Base-by-base conservation (phyloP, 2,888 invertebrate genomes). In the Drosophila prolongata region DNA sequence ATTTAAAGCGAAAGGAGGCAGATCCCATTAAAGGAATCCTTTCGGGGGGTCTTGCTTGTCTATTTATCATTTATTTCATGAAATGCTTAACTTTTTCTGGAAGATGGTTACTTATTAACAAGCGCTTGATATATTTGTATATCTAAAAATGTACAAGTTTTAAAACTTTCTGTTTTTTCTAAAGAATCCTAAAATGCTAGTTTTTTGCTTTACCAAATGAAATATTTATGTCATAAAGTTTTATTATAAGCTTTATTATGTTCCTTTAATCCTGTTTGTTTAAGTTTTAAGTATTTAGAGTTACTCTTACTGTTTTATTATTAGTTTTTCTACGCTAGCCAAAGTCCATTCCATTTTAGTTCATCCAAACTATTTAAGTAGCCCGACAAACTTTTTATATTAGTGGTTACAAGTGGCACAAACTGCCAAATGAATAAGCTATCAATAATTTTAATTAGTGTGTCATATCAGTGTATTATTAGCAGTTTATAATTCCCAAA, bases 1-100 rank as follows among this genome's bases (percentile, higher is more conserved):
- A 73, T 52, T 67, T 42, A 54, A 34, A 24, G 35, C 14, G 14
- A 43, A 13, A 5, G 30, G n/a, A 30, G 54, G 73, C 34, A 30
- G 55, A 19, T 42, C 37, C 40, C 34, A 67, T 68, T 67, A 53
- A 38, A 0, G 13, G 11, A 35, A 37, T 19, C 44, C 3, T n/a
- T 35, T 35, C 30, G 30, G 38, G 55, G 44, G 61, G 61, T 61
- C 56, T 11, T 11, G 35, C 16, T 37, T 42, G 58, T 42, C 47
- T 35, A 59, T 62, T 62, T 42, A 58, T 40, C 14, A 61, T 16
- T 42, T 14, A 4, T 38, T 19, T 13, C 24, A 24, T 2, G 10
- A 11, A 30, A 8, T 30, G 6, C 8, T 8, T 30, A 30, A 30
- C 30, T 30, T 14, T 6, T 42, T 9, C 8, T n/a, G 19, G 1